These are phyloP conservation scores for Oscheius sp. DNA, from an alignment of 1,140 invertebrate genomes.

Conservation along the genomic window DNA sequence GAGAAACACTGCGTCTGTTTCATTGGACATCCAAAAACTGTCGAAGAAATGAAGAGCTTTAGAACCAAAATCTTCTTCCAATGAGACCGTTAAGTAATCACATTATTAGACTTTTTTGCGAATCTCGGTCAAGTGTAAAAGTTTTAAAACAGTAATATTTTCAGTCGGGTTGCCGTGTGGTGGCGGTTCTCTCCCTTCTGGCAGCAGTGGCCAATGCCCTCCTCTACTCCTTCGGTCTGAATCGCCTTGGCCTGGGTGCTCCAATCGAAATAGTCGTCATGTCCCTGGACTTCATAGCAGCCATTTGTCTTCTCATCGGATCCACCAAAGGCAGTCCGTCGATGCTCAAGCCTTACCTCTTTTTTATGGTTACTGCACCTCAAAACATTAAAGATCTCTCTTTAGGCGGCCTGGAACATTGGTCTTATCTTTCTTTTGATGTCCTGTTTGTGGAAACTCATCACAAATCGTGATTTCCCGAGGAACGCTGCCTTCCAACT, in stretches of 20 bases:
- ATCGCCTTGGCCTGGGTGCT: background rate
- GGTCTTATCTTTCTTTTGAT: background rate
- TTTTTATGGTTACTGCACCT: background rate
- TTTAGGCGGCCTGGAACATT: background rate
- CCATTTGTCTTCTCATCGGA: conserved; percentile 1
- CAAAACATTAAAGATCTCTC: background rate
- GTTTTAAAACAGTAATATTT: too few relatives aligned
- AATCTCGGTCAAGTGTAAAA: too few relatives aligned
- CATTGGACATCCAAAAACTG: too few relatives aligned
- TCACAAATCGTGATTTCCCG: background rate
- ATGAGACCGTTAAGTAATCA: too few relatives aligned
- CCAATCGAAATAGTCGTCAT: background rate
- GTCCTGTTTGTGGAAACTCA: background rate
- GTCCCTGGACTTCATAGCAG: background rate
- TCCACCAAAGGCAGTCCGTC: background rate
- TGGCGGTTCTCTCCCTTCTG: background rate
- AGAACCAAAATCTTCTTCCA: too few relatives aligned
- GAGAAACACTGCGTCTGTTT: too few relatives aligned
- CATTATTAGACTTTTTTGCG: too few relatives aligned
- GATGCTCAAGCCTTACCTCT: background rate
- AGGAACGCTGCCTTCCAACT: background rate
- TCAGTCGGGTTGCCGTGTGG: background rate
- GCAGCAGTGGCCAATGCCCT: background rate
- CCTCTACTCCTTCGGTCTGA: background rate
- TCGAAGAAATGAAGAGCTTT: too few relatives aligned